Percentiles rank a stretch among this genome's conserved stretches.
These are phyloP conservation scores for Chionoecetes opilio DNA, from an alignment of 1,140 invertebrate genomes.

Conservation along the genomic window DNA sequence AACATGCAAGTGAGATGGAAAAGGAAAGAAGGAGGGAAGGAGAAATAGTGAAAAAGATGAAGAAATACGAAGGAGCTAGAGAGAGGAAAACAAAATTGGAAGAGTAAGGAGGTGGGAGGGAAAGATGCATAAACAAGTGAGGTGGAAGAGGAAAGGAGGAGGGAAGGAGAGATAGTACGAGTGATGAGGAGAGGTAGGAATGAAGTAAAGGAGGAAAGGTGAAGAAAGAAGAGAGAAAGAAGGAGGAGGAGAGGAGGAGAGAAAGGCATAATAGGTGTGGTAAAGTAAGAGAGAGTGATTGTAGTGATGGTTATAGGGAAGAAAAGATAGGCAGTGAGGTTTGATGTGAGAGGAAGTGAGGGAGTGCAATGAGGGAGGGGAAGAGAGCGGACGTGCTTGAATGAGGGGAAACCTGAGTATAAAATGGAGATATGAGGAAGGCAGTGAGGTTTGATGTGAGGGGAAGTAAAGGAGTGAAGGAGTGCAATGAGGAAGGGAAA, in stretches of 20 bases:
- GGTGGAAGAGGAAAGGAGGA: no score
- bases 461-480: no score
- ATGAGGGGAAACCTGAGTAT: no score
- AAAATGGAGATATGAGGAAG: no score
- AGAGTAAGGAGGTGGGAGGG: background rate
- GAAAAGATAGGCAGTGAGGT: background rate
- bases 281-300: background rate
- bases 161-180: background rate
- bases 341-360: background rate
- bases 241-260: conserved; percentile 21
- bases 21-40: no score
- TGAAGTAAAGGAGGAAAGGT: no score
- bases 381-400: no score
- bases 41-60: no score
- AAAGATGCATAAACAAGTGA: background rate
- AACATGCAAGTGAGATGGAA: no score
- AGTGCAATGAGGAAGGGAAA: background rate
- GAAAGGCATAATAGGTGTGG: conserved; percentile 30
- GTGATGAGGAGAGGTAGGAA: background rate
- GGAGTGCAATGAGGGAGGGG: no score
- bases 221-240: no score
- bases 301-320: background rate
- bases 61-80: no score
- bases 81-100: background rate
- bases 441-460: background rate